These are phyloP conservation scores for Polyommatus icarus DNA, from an alignment of 2,888 invertebrate genomes.

Conservation along the genomic window DNA sequence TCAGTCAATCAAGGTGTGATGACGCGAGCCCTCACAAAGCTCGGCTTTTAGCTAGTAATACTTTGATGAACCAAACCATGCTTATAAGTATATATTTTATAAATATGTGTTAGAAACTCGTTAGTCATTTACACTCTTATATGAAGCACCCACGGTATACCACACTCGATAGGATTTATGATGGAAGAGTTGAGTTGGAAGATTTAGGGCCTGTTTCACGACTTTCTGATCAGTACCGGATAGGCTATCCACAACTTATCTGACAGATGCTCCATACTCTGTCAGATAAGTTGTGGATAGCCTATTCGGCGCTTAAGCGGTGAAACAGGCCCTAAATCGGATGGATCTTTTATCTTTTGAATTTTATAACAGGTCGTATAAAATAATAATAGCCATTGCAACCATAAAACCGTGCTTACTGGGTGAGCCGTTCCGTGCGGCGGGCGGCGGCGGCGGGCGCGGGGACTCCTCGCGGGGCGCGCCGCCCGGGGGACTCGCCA, in stretches of 20 bases:
- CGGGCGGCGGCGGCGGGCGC: conserved; percentile 71
- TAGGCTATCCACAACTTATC: no score
- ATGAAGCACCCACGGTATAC: neutral
- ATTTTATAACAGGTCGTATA: neutral
- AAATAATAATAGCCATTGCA: conserved; percentile 26
- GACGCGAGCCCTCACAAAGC: no score
- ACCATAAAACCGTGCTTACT: conserved; percentile 65
- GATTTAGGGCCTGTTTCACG: neutral
- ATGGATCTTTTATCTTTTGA: neutral
- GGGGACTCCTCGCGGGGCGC: conserved; percentile 70
- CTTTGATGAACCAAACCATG: no score
- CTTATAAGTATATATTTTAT: no score
- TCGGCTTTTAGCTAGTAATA: no score
- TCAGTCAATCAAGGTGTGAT: no score
- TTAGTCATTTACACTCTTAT: neutral
- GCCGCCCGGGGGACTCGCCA: conserved; percentile 91
- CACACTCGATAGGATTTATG: neutral
- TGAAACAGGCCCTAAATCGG: neutral
- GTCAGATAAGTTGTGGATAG: no score
- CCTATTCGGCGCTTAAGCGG: no score
- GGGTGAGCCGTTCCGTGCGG: conserved; percentile 74
- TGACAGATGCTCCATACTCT: no score
- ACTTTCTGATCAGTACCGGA: no score
- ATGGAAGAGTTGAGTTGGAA: neutral
- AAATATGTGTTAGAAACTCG: neutral